These are phyloP conservation scores for Microcebus murinus DNA, from an alignment of 2,113 vertebrate genomes.

Conservation along the genomic window DNA sequence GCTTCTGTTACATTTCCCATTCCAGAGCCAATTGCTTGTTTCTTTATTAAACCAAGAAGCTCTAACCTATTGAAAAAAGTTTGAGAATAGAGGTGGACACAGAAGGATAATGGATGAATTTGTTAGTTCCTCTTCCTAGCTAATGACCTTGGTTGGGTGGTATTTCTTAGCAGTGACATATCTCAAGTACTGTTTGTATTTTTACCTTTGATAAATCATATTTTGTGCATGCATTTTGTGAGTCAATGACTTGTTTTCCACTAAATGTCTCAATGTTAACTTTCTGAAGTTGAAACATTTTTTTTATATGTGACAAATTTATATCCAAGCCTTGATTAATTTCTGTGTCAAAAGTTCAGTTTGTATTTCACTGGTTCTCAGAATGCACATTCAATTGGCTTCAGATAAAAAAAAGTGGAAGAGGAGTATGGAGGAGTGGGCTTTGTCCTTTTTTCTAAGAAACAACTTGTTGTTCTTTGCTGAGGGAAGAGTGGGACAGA, in stretches of 20 bases:
- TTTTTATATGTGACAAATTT: neutral
- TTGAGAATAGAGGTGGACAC: neutral
- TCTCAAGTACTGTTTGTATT: slow-evolving; percentile 37
- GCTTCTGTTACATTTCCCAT: neutral
- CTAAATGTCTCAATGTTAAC: slow-evolving; percentile 28
- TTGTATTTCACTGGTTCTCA: neutral
- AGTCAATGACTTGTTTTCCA: neutral
- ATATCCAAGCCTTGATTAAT: slow-evolving; percentile 3
- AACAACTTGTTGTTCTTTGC: neutral
- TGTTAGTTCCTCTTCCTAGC: neutral
- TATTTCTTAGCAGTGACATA: slow-evolving; percentile 15
- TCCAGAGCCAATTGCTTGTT: neutral
- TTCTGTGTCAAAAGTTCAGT: neutral
- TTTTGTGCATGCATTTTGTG: neutral
- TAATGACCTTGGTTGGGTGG: neutral
- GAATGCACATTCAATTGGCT: neutral
- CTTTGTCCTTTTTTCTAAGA: slow-evolving; percentile 22
- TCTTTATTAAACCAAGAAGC: neutral
- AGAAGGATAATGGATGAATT: neutral
- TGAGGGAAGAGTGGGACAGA: neutral
- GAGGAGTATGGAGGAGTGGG: neutral
- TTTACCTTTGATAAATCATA: neutral
- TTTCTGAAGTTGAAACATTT: neutral
- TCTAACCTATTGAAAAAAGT: neutral
- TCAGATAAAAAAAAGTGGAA: neutral